phyloP scores from a whole-genome alignment of 1,140 invertebrate genomes.

The Vanessa atalanta region DNA sequence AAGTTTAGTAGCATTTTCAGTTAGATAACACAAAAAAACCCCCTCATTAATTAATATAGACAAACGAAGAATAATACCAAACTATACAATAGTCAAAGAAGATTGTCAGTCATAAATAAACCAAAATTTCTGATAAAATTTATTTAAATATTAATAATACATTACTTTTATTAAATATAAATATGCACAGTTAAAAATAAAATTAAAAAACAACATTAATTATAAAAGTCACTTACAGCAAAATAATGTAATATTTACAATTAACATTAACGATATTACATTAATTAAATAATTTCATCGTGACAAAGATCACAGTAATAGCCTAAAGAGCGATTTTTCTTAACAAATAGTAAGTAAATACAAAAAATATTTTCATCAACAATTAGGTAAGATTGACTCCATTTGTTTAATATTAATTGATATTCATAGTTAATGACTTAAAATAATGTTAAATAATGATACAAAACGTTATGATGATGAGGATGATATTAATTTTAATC shows the following conservation, averaged over 20 bases:
- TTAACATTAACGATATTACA: neutral
- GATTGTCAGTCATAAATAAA: no score
- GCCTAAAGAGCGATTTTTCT: conserved; percentile 70
- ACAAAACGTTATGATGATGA: neutral
- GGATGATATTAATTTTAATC: neutral
- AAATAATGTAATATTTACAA: neutral
- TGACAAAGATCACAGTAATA: conserved; percentile 74
- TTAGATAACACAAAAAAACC: no score
- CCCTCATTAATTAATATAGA: no score
- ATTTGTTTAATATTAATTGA: conserved; percentile 24
- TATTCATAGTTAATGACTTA: neutral
- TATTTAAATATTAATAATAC: no score
- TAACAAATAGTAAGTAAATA: conserved; percentile 16
- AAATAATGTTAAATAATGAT: conserved; percentile 1
- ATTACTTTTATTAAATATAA: no score
- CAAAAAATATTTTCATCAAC: conserved; percentile 13
- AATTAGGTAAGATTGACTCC: conserved; percentile 45
- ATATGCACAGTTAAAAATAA: no score
- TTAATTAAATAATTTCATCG: conserved; percentile 40
- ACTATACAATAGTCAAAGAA: no score
- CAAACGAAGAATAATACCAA: no score
- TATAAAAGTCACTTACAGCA: neutral
- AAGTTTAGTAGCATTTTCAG: no score
- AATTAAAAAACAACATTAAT: conserved; percentile 1
- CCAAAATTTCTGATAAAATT: no score